Percentiles rank a stretch among this genome's conserved stretches.
phyloP scores from a whole-genome alignment of 2,888 invertebrate species.

The Therioaphis trifolii region DNA sequence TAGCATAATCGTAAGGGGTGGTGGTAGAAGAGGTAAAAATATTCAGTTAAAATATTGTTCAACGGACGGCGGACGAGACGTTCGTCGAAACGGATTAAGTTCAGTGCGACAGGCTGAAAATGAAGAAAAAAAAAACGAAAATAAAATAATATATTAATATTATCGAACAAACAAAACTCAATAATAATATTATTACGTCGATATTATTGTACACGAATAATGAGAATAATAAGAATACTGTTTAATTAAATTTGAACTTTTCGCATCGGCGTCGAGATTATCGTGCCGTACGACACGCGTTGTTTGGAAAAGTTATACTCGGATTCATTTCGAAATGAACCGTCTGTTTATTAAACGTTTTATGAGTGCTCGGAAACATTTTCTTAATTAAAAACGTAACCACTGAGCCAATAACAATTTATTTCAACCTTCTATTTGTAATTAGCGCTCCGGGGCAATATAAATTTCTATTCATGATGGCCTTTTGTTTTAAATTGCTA shows the following conservation, averaged over 20 bases:
- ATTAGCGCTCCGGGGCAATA: conserved; percentile 53
- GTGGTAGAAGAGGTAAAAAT: no score
- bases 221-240: background rate
- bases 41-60: no score
- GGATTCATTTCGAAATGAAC: conserved; percentile 14
- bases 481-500: conserved; percentile 57
- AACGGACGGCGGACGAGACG: no score
- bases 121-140: background rate
- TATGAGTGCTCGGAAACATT: conserved; percentile 41
- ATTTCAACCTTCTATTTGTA: conserved; percentile 57
- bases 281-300: background rate
- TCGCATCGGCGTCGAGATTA: background rate
- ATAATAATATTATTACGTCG: no score
- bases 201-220: no score
- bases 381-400: conserved; percentile 62
- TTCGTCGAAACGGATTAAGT: no score
- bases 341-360: conserved; percentile 52
- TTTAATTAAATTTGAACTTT: conserved; percentile 35
- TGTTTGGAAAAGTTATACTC: conserved; percentile 1
- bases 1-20: no score
- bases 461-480: conserved; percentile 55
- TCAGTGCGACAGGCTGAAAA: no score
- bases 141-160: background rate
- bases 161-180: background rate
- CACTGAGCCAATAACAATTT: conserved; percentile 60